Conservation (phyloP, 2,797 vertebrate species). For the Dipus sagitta region DNA sequence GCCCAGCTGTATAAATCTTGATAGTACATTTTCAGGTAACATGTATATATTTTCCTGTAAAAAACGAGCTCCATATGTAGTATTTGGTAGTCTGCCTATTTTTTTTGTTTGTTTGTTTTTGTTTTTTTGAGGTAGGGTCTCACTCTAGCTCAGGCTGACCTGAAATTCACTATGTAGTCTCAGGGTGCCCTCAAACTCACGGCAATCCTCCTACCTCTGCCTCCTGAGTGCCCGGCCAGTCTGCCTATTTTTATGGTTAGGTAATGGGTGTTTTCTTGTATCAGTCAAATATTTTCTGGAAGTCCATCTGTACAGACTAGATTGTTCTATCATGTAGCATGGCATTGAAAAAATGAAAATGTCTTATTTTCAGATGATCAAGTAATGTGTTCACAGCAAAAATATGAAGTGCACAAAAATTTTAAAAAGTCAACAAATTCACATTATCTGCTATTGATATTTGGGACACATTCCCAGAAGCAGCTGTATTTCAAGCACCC, state of each 20-base stretch:
- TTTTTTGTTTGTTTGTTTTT: not conserved
- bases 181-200: too few species aligned
- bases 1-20: not conserved
- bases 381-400: not conserved
- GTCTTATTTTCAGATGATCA: constrained; percentile 13
- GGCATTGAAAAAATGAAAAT: not conserved
- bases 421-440: not conserved
- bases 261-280: not conserved
- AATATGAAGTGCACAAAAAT: not conserved
- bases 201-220: too few species aligned
- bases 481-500: too few species aligned
- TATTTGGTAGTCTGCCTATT: not conserved
- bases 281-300: not conserved
- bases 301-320: not conserved
- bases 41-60: not conserved
- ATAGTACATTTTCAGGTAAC: not conserved
- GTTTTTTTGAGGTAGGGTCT: too few species aligned
- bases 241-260: not conserved
- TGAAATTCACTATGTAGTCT: too few species aligned
- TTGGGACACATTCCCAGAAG: too few species aligned
- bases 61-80: not conserved
- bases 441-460: too few species aligned
- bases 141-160: too few species aligned
- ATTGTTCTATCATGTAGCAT: not conserved
- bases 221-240: too few species aligned